Percentiles rank a stretch among this genome's conserved stretches.
Evolutionary conservation across 2,113 vertebrate species (phyloP).

Genomic region (Nannobrachium achirus): DNA sequence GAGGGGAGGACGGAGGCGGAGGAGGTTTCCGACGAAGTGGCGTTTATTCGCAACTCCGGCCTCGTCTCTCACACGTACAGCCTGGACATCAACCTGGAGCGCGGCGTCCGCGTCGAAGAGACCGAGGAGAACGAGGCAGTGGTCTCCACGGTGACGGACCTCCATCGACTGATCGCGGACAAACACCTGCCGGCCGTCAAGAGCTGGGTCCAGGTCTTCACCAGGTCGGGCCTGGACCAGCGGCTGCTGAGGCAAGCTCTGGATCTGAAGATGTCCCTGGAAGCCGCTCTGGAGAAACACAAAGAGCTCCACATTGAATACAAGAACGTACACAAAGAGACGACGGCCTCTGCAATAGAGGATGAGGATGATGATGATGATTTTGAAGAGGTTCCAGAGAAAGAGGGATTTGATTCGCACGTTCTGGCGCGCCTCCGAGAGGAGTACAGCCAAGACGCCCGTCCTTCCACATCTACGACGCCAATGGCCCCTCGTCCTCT

Average conservation of each 20-base stretch:
- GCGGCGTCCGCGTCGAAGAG: conserved; percentile 87
- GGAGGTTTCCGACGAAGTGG: conserved; percentile 41
- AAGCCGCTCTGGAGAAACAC: conserved; percentile 80
- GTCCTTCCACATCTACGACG: conserved; percentile 64
- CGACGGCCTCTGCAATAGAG: conserved; percentile 62
- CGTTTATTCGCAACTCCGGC: conserved; percentile 86
- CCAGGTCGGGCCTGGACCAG: conserved; percentile 82
- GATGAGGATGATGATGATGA: too few relatives aligned
- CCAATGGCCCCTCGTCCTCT: conserved; percentile 35
- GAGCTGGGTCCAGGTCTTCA: conserved; percentile 93
- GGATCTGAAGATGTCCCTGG: conserved; percentile 85
- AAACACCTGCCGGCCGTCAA: conserved; percentile 88
- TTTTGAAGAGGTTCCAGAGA: too few relatives aligned
- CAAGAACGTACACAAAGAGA: conserved; percentile 72
- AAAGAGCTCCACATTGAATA: conserved; percentile 84
- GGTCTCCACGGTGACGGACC: conserved; percentile 83
- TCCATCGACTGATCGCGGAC: conserved; percentile 83
- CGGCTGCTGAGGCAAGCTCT: conserved; percentile 81
- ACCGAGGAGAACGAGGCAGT: conserved; percentile 89
- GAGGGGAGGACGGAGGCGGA: conserved; percentile 53
- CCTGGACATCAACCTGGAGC: conserved; percentile 83
- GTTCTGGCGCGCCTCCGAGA: too few relatives aligned
- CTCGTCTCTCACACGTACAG: conserved; percentile 89
- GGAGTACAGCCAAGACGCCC: conserved; percentile 46
- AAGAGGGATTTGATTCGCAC: too few relatives aligned